Base-by-base conservation (phyloP, 2,113 vertebrate genomes). In the Chlorodrepanis virens region DNA sequence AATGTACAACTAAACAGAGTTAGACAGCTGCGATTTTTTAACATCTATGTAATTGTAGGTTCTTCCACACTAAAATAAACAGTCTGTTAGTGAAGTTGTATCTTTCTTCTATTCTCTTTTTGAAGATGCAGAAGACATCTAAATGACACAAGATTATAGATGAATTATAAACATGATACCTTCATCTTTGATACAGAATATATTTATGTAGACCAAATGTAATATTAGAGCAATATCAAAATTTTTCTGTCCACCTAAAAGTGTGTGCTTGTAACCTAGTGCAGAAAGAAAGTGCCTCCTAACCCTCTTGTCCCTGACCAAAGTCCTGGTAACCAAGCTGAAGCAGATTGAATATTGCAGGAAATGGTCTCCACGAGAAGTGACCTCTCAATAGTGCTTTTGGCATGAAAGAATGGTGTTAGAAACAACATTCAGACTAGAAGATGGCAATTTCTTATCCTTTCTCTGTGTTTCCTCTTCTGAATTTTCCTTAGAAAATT, bases 1-100 rank as follows among this genome's bases (percentile, higher is more conserved):
- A 96, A 95, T 93, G 90, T 96, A 89, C 81, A 76, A 44, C 90
- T 95, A 93, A 94, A 76, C 28, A 86, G 88, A 95, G 42, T 91
- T 95, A 91, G 84, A 64, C 64, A 94, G 18, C 77, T 94, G 40
- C 52, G 9, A 45, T 91, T 93, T 63, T 72, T 96, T 89, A 71
- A 79, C 28, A 40, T 91, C 56, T 87, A 20, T 83, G 6, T 83
- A 83, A 74, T 42, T 86, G 23, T 59, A 70, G n/a, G 15, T 88
- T 29, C 27, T 95, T 93, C 37, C 28, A 42, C 91, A 83, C 90
- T 96, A 94, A 52, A 91, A 89, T 91, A 96, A 75, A 76, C 61
- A 75, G 53, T 79, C 16, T 89, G 67, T 87, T 92, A 77, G 64
- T 91, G 75, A 95, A 89, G 31, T 40, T 69, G 14, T 56, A 71